These are phyloP conservation scores for Stenoptilia bipunctidactyla DNA, from an alignment of 2,888 invertebrate genomes.

Conservation along the genomic window DNA sequence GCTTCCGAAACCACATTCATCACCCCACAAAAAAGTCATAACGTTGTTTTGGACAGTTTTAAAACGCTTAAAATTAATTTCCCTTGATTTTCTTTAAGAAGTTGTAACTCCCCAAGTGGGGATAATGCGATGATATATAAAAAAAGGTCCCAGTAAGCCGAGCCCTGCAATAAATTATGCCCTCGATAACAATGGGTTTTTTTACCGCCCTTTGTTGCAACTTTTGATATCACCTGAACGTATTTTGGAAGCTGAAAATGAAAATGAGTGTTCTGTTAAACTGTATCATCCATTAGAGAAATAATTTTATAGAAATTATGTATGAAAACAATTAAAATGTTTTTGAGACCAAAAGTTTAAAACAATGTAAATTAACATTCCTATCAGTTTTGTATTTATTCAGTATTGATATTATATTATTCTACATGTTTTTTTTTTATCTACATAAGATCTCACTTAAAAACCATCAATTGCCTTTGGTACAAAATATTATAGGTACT, in stretches of 20 bases:
- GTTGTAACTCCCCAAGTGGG: conserved; percentile 68
- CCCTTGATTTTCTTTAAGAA: conserved; percentile 69
- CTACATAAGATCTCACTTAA: too few species aligned
- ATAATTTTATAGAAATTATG: too few species aligned
- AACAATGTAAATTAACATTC: too few species aligned
- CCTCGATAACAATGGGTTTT: conserved; percentile 73
- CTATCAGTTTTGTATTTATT: too few species aligned
- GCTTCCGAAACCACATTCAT: background rate
- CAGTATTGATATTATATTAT: too few species aligned
- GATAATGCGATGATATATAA: conserved; percentile 73
- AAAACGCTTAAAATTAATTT: conserved; percentile 65
- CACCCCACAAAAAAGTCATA: conserved; percentile 38
- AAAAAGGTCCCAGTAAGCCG: conserved; percentile 65
- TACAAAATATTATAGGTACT: background rate
- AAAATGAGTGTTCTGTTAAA: too few species aligned
- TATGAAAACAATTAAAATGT: too few species aligned
- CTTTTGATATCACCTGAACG: conserved; percentile 70
- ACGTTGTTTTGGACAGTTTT: conserved; percentile 58
- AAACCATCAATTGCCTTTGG: background rate
- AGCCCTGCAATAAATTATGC: conserved; percentile 69
- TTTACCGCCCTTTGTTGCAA: conserved; percentile 64
- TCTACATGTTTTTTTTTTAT: too few species aligned
- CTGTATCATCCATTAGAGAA: too few species aligned
- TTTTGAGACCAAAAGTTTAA: too few species aligned
- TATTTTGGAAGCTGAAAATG: conserved; percentile 20